A percentile compares a stretch with the other conserved stretches of the same genome.
Conservation (phyloP, 2,797 vertebrate species). For the Sebastes flavidus region DNA sequence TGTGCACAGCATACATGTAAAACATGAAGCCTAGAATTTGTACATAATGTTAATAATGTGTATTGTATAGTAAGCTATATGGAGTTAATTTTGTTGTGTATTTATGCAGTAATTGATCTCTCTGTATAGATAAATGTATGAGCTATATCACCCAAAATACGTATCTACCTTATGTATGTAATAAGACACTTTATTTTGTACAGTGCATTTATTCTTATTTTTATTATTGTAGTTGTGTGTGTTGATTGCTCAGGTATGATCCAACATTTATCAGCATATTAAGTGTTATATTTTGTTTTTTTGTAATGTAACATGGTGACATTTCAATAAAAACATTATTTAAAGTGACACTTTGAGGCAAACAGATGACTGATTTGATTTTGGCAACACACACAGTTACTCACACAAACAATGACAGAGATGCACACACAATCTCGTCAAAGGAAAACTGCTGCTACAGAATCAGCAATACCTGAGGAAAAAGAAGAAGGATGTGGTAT, state of each 20-base stretch:
- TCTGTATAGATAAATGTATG: constrained; percentile 44
- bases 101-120: constrained; percentile 63
- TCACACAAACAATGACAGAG: background rate
- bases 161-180: constrained; percentile 50
- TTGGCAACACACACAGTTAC: constrained; percentile 5
- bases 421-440: constrained; percentile 61
- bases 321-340: constrained; percentile 54
- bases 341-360: constrained; percentile 37
- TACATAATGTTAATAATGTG: constrained; percentile 69
- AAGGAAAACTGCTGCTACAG: constrained; percentile 85
- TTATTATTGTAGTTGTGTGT: constrained; percentile 32
- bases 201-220: constrained; percentile 25
- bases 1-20: background rate
- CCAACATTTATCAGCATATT: constrained; percentile 30
- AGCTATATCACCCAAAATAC: constrained; percentile 5
- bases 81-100: constrained; percentile 44
- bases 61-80: constrained; percentile 61
- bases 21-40: constrained; percentile 28
- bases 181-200: constrained; percentile 58
- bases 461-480: constrained; percentile 88
- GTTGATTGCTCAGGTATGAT: constrained; percentile 26
- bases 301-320: constrained; percentile 20
- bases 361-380: constrained; percentile 26
- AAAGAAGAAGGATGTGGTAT: constrained; percentile 7
- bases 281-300: constrained; percentile 56